A percentile compares a stretch with the other conserved stretches of the same genome.
These are phyloP conservation scores for Erpetoichthys calabaricus DNA, from an alignment of 2,797 vertebrate genomes.

Conservation along the genomic window DNA sequence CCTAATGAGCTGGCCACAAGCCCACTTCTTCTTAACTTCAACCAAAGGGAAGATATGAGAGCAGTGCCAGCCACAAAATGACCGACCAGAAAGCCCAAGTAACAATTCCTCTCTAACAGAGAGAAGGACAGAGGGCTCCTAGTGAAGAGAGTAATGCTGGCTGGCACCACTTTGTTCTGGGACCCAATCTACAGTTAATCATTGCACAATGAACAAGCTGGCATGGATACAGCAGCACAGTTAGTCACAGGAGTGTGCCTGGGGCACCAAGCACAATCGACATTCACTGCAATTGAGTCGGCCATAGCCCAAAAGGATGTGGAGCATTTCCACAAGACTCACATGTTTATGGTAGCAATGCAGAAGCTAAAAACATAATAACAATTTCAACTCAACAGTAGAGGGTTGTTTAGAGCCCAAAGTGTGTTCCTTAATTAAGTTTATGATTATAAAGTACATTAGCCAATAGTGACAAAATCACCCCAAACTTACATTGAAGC, in stretches of 20 bases:
- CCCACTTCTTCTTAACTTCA: slow-evolving; percentile 2
- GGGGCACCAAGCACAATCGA: neutral
- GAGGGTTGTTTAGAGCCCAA: too few species aligned
- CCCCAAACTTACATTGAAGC: too few species aligned
- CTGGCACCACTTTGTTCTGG: slow-evolving; percentile 22
- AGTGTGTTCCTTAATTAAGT: too few species aligned
- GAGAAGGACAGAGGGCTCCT: slow-evolving; percentile 8
- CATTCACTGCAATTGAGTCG: too few species aligned
- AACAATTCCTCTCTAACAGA: slow-evolving; percentile 31
- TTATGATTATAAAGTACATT: too few species aligned
- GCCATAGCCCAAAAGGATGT: too few species aligned
- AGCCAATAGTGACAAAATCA: too few species aligned
- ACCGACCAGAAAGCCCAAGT: slow-evolving; percentile 17
- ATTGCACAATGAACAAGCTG: slow-evolving; percentile 1
- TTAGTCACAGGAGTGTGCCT: neutral
- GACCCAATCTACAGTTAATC: neutral
- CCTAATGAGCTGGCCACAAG: slow-evolving; percentile 9
- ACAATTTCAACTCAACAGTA: too few species aligned
- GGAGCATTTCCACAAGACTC: too few species aligned
- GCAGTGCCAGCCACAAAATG: neutral
- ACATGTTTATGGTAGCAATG: too few species aligned
- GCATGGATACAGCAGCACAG: neutral
- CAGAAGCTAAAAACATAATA: too few species aligned
- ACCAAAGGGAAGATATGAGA: neutral
- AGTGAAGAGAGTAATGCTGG: slow-evolving; percentile 8